Conservation (phyloP, 2,888 invertebrate genomes). For the Drosophila melanosoma region DNA sequence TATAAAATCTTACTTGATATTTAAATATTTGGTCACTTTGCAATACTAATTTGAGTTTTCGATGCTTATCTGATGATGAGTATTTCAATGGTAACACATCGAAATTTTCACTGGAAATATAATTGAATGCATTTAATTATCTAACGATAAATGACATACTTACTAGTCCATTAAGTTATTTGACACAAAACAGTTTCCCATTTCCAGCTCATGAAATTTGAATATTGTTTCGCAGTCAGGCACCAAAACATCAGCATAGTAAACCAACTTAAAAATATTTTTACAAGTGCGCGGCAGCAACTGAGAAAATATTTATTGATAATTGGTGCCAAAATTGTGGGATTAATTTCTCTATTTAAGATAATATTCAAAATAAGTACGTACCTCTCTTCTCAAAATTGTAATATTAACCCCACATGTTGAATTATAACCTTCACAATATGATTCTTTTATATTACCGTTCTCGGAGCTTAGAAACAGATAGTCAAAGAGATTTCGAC, state of each 20-base stretch:
- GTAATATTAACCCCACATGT: conserved; percentile 44
- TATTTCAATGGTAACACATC: conserved; percentile 70
- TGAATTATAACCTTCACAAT: conserved; percentile 28
- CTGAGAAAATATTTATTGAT: conserved; percentile 27
- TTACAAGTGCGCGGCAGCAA: conserved; percentile 65
- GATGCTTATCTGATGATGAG: conserved; percentile 54
- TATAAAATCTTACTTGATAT: conserved; percentile 61
- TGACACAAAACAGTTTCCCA: conserved; percentile 75
- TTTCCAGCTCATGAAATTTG: conserved; percentile 74
- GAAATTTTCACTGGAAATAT: conserved; percentile 49
- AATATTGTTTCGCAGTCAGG: conserved; percentile 68
- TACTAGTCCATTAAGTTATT: conserved; percentile 78
- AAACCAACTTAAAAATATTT: conserved; percentile 56
- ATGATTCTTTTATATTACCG: conserved; percentile 35
- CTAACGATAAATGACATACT: conserved; percentile 42
- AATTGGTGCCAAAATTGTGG: not conserved
- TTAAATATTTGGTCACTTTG: conserved; percentile 54
- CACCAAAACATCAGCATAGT: conserved; percentile 43
- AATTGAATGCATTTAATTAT: not conserved
- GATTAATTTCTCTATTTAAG: not conserved
- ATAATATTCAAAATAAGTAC: not conserved
- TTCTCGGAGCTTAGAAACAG: conserved; percentile 36
- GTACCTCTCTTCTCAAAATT: conserved; percentile 30
- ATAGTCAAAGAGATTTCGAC: conserved; percentile 41
- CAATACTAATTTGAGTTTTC: conserved; percentile 58